phyloP scores from a whole-genome alignment of 2,888 invertebrate genomes.

The Ashinkailepas kermadecensis region DNA sequence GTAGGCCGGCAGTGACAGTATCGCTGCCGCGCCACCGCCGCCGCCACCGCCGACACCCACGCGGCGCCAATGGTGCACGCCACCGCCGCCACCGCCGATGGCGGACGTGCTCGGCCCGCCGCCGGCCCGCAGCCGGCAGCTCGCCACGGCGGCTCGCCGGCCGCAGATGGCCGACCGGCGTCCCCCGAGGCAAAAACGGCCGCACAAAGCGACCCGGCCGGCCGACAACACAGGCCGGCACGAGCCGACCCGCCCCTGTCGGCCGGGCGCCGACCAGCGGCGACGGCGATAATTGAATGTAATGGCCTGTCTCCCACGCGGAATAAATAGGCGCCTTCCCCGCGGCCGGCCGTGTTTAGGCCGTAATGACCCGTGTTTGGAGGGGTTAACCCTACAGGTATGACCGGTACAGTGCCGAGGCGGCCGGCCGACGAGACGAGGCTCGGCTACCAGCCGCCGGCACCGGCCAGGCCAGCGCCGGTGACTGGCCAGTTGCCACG shows the following conservation, averaged over 20 bases:
- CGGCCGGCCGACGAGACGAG: neutral
- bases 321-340: slow-evolving; percentile 3
- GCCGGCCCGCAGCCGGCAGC: neutral
- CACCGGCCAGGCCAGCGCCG: neutral
- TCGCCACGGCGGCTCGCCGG: neutral
- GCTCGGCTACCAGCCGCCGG: neutral
- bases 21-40: no score
- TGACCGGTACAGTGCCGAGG: neutral
- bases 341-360: neutral
- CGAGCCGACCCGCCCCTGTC: neutral
- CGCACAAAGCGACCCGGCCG: neutral
- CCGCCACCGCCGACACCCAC: no score
- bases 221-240: neutral
- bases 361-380: neutral
- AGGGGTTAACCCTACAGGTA: neutral
- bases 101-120: no score
- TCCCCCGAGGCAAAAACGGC: neutral
- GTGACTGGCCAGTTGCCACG: neutral
- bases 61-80: neutral
- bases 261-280: neutral
- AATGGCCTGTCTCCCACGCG: neutral
- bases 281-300: slow-evolving; percentile 20
- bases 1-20: no score
- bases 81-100: neutral
- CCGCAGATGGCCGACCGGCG: neutral